Conservation (phyloP, 2,888 invertebrate species). For the Atrina japonica region DNA sequence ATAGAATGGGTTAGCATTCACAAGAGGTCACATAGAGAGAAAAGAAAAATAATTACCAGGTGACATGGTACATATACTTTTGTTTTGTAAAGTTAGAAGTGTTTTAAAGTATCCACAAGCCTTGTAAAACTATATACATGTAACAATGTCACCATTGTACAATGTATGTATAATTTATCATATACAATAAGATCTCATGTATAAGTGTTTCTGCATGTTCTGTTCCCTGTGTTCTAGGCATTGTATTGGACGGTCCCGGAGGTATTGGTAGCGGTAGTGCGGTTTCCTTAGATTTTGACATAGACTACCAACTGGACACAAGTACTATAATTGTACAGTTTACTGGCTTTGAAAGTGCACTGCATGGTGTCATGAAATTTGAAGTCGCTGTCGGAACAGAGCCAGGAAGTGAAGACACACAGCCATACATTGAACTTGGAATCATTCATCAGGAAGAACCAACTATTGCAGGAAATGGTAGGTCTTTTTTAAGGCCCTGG, state of each 20-base stretch:
- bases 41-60: too few relatives aligned
- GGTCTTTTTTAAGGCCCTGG: too few relatives aligned
- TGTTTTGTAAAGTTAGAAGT: too few relatives aligned
- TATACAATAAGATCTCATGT: too few relatives aligned
- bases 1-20: too few relatives aligned
- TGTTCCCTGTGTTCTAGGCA: too few relatives aligned
- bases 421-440: constrained; percentile 53
- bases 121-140: too few relatives aligned
- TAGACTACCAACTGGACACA: constrained; percentile 53
- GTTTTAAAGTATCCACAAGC: too few relatives aligned
- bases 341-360: constrained; percentile 56
- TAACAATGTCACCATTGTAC: not conserved
- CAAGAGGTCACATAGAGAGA: too few relatives aligned
- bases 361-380: constrained; percentile 57
- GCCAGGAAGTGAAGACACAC: constrained; percentile 58
- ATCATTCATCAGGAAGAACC: constrained; percentile 46
- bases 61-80: too few relatives aligned
- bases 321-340: constrained; percentile 55
- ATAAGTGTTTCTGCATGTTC: too few relatives aligned
- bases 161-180: too few relatives aligned
- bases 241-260: constrained; percentile 20
- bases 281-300: constrained; percentile 37
- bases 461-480: constrained; percentile 49
- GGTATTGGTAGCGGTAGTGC: not conserved
- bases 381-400: constrained; percentile 64